Conservation (phyloP, 2,113 vertebrate species). For the Corvus cornix region DNA sequence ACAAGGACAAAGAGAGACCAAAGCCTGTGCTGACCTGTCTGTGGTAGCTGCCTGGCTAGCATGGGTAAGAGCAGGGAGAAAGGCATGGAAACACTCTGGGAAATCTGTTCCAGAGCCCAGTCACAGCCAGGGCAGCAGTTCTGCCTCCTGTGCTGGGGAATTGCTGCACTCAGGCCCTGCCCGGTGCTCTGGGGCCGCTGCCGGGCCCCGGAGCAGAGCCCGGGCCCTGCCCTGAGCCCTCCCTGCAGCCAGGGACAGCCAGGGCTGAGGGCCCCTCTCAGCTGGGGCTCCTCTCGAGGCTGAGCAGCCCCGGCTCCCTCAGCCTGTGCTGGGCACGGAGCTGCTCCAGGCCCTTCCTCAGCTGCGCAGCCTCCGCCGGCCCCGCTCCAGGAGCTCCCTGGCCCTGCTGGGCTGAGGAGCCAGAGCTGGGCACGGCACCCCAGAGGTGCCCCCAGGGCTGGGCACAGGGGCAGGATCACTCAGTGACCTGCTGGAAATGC, state of each 20-base stretch:
- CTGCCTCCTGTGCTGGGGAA: background rate
- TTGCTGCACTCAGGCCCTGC: background rate
- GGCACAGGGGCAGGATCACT: background rate
- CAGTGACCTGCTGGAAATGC: background rate
- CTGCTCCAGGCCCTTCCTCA: background rate
- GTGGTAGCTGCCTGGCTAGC: background rate
- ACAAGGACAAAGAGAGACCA: background rate
- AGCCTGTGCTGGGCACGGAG: background rate
- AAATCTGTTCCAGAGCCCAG: background rate
- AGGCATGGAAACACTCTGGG: background rate
- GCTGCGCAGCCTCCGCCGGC: fast-evolving
- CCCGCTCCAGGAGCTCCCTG: background rate
- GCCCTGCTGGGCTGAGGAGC: background rate
- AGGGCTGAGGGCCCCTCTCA: background rate
- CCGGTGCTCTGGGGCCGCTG: fast-evolving
- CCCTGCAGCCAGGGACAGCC: background rate
- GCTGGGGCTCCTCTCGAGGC: background rate
- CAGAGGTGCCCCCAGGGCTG: background rate
- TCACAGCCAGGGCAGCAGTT: background rate
- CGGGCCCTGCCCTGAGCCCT: background rate
- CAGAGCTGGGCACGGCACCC: background rate
- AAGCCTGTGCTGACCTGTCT: background rate
- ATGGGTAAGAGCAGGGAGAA: background rate
- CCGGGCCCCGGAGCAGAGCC: background rate
- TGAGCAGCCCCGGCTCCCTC: background rate